These are phyloP conservation scores for Unio pictorum DNA, from an alignment of 2,888 invertebrate species.

Conservation along the genomic window DNA sequence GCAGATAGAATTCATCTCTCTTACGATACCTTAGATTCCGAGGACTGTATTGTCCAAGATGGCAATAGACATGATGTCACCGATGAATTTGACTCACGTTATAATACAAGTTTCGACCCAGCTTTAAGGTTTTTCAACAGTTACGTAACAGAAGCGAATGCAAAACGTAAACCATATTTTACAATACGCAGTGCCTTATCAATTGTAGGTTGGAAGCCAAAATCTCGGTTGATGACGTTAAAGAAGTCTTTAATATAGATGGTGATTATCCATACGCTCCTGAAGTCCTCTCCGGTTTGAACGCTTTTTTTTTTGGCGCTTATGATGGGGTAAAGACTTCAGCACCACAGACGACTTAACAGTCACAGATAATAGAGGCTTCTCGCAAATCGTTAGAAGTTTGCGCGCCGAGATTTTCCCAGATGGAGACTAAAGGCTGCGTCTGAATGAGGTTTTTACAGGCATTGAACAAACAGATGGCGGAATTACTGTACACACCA, in stretches of 20 bases:
- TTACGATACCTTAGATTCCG: slow-evolving; percentile 3
- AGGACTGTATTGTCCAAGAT: slow-evolving; percentile 15
- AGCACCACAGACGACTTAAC: slow-evolving; percentile 8
- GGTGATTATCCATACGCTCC: slow-evolving; percentile 2
- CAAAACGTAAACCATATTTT: slow-evolving; percentile 5
- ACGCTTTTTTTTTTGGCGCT: slow-evolving; percentile 1
- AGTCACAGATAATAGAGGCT: slow-evolving; percentile 16
- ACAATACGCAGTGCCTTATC: slow-evolving; percentile 9
- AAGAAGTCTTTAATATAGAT: slow-evolving; percentile 15
- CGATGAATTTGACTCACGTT: slow-evolving; percentile 5
- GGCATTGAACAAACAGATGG: slow-evolving; percentile 10
- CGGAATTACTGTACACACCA: slow-evolving; percentile 16
- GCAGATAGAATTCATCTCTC: slow-evolving; percentile 8
- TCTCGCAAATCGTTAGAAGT: slow-evolving; percentile 7
- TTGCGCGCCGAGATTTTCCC: slow-evolving; percentile 2
- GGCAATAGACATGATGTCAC: slow-evolving; percentile 16
- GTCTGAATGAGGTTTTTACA: slow-evolving; percentile 17
- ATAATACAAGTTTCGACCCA: not conserved
- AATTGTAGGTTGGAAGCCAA: slow-evolving; percentile 14
- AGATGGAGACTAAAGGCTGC: slow-evolving; percentile 7
- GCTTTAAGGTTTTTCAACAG: not conserved
- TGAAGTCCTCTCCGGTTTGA: slow-evolving; percentile 10
- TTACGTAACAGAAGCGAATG: not conserved
- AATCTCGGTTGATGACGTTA: slow-evolving; percentile 10
- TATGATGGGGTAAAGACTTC: slow-evolving; percentile 11